Percentiles rank a stretch among this genome's conserved stretches.
Conservation (phyloP, 2,888 invertebrate species). For the Galeruca laticollis region DNA sequence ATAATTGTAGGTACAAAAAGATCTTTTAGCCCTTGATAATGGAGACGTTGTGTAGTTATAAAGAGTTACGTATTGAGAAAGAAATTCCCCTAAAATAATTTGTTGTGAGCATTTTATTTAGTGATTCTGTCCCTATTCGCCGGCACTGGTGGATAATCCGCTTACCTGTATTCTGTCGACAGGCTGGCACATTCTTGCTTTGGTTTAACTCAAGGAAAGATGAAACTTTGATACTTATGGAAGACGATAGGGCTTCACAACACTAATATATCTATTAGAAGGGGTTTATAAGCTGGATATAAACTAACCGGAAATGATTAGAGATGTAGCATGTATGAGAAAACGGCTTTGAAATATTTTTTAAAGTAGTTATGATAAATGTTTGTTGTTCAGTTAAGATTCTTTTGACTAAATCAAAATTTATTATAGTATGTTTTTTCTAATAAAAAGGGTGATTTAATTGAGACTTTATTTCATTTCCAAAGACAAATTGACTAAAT, state of each 20-base stretch:
- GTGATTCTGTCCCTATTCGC: neutral
- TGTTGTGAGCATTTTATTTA: neutral
- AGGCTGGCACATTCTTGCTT: slow-evolving; percentile 51
- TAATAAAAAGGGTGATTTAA: too few species aligned
- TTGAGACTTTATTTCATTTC: too few species aligned
- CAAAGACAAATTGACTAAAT: neutral
- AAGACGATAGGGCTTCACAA: slow-evolving; percentile 43
- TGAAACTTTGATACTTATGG: slow-evolving; percentile 42
- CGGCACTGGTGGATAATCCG: slow-evolving; percentile 54
- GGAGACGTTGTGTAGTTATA: too few species aligned
- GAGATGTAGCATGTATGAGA: slow-evolving; percentile 12
- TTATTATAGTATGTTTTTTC: neutral
- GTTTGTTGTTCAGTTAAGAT: neutral
- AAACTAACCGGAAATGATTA: slow-evolving; percentile 35
- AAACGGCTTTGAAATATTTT: slow-evolving; percentile 17
- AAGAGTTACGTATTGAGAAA: too few species aligned
- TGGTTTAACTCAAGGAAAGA: slow-evolving; percentile 42
- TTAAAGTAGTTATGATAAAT: slow-evolving; percentile 21
- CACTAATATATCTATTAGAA: slow-evolving; percentile 37
- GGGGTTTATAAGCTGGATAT: slow-evolving; percentile 32
- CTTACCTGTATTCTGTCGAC: slow-evolving; percentile 52
- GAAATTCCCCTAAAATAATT: too few species aligned
- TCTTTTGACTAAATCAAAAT: neutral
- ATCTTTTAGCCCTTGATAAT: too few species aligned
- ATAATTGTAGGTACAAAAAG: too few species aligned